Evolutionary conservation across 2,888 invertebrate species (phyloP), one percentile per base, ranked within the genome.

Genomic region (Marronus borbonicus): DNA sequence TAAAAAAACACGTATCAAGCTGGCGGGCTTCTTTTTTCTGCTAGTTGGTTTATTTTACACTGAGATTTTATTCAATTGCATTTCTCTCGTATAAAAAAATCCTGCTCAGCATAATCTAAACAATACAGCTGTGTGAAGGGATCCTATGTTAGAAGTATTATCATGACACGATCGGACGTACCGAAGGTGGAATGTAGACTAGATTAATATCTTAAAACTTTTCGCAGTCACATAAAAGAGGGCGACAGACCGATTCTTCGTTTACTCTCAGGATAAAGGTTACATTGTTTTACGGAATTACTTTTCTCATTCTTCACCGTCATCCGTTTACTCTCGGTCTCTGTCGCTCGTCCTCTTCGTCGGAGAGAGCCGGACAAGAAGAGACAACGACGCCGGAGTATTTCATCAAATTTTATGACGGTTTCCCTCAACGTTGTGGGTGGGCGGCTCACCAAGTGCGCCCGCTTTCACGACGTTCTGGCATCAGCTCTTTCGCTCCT

Each of bases 261-360:
- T 39, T 8, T 39, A 65, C 39, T 65, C 39, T 39, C 44, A 62
- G 62, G 44, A 62, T 28, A 62, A 62, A 24, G 31, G 65, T 39
- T 39, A 65, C 65, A 65, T 65, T 65, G 65, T 65, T 65, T 44
- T 65, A 65, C 39, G 4, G 65, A 65, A 65, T 65, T 65, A 65
- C 44, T 65, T 65, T 65, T 55, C 55, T 20, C 24, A 20, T 20
- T 55, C 17, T 7, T 55, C n/a, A 55, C 55, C 4, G 17, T 55
- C 44, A 44, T 8, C 1, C 44, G 10, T 12, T 17, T 55, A 8
- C 17, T 20, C 8, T 20, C 20, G 5, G 17, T 17, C 8, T 55
- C 55, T 17, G 8, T 55, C 55, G 20, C 17, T 55, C 8, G 20
- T n/a, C 20, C 10, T 52, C n/a, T 20, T 55, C 8, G 7, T n/a